Base-by-base conservation (phyloP, 1,140 invertebrate genomes). In the Drosophila littoralis region DNA sequence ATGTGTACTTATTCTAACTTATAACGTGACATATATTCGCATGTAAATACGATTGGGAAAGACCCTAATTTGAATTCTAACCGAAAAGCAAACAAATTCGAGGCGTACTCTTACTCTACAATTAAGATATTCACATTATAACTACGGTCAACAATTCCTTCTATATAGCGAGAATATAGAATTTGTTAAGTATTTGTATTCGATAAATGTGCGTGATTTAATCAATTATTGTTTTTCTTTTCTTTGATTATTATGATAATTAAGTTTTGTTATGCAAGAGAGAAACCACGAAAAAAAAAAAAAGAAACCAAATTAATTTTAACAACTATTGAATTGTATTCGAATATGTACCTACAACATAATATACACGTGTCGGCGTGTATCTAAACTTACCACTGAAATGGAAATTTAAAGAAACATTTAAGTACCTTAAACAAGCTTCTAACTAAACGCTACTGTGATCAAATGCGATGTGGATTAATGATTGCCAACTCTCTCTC, bases 341-440 rank as follows among this genome's bases (percentile, higher is more conserved):
- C 68, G 63, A 68, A 81, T 75, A 71, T 81, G 63, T 81, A 81
- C 76, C 79, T 81, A 81, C 80, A 42, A 77, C 77, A 78, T 77
- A 68, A 45, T 43, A 60, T 48, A n/a, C 32, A 35, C 10, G 43
- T 12, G 28, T 46, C 32, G 35, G 59, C 35, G 43, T 52, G 52
- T 57, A 58, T 58, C 66, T 58, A 65, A 76, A 79, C 68, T 79
- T 83, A 84, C 81, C 81, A 84, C 81, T 84, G 81, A 84, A 60
- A 84, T 70, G 73, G 57, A 84, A 79, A 77, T 84, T 84, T 74
- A 84, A 77, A 50, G 81, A 84, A 84, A 84, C 81, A 84, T 84
- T 84, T 84, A 79, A 80, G 81, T 84, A 84, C 81, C 81, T 84
- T 84, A 77, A 76, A 71, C 40, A 79, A 77, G 80, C 80, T 84